phyloP scores from a whole-genome alignment of 2,113 vertebrate genomes.

The Stercorarius parasiticus region DNA sequence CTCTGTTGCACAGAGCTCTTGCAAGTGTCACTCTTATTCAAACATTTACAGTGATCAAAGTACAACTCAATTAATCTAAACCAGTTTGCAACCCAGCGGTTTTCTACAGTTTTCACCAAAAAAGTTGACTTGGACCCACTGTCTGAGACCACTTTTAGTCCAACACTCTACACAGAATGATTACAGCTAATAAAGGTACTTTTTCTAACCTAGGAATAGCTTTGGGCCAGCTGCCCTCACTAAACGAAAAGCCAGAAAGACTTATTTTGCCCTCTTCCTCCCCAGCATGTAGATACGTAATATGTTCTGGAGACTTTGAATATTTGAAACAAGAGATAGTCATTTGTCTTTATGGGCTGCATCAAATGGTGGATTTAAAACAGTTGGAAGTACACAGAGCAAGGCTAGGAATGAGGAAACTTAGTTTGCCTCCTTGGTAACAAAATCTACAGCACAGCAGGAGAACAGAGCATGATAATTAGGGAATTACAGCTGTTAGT shows the following conservation, averaged over 20 bases:
- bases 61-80: not conserved
- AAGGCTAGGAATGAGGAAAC: constrained; percentile 10
- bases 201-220: not conserved
- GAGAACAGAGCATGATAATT: constrained; percentile 79
- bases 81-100: not conserved
- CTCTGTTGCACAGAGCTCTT: not conserved
- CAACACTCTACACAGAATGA: not conserved
- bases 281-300: not conserved
- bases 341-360: constrained; percentile 52
- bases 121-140: not conserved
- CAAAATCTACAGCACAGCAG: constrained; percentile 75
- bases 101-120: not conserved
- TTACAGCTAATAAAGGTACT: not conserved
- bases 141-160: not conserved
- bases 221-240: not conserved
- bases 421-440: constrained; percentile 71
- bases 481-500: constrained; percentile 79
- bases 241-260: not conserved
- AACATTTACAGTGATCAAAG: not conserved
- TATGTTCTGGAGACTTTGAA: not conserved
- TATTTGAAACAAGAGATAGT: constrained; percentile 29
- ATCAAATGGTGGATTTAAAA: constrained; percentile 58
- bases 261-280: not conserved
- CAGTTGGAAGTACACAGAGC: constrained; percentile 35
- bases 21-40: not conserved